These are phyloP conservation scores for Pelobates fuscus DNA, from an alignment of 2,113 vertebrate species.

Conservation along the genomic window DNA sequence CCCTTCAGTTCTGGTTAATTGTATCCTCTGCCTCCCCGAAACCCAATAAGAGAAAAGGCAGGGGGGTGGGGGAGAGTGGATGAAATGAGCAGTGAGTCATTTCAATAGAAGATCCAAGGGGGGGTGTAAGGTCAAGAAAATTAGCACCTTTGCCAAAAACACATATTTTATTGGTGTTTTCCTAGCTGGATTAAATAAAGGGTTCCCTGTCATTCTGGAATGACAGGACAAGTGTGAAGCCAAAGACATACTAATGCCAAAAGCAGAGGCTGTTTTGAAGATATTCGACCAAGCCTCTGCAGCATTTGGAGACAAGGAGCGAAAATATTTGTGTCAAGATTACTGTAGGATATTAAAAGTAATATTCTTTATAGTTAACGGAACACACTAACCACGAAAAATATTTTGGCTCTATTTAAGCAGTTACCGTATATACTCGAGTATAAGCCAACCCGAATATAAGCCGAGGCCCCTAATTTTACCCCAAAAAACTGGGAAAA, in stretches of 20 bases:
- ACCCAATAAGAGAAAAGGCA: conserved; percentile 39
- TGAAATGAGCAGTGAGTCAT: conserved; percentile 18
- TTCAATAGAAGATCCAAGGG: conserved; percentile 12
- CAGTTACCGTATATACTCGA: too few relatives aligned
- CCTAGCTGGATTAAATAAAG: conserved; percentile 3
- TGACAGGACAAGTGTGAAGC: background rate
- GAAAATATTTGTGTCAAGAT: too few relatives aligned
- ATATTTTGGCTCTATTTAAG: too few relatives aligned
- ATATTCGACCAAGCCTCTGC: too few relatives aligned
- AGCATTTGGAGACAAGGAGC: too few relatives aligned
- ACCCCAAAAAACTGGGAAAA: too few relatives aligned
- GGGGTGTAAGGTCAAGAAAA: background rate
- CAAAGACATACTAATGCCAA: conserved; percentile 7
- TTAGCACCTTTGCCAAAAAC: background rate
- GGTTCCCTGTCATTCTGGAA: background rate
- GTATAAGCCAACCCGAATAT: too few relatives aligned
- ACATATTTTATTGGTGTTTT: conserved; percentile 9
- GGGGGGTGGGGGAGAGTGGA: conserved; percentile 13
- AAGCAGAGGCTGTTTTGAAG: background rate
- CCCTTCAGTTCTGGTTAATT: conserved; percentile 58
- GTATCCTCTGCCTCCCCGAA: conserved; percentile 55
- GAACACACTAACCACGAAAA: too few relatives aligned
- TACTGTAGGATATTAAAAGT: too few relatives aligned
- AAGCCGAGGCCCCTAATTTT: too few relatives aligned
- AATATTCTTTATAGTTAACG: too few relatives aligned